phyloP scores from a whole-genome alignment of 92 coral and sea anemone genomes.

The Pocillopora grandis region DNA sequence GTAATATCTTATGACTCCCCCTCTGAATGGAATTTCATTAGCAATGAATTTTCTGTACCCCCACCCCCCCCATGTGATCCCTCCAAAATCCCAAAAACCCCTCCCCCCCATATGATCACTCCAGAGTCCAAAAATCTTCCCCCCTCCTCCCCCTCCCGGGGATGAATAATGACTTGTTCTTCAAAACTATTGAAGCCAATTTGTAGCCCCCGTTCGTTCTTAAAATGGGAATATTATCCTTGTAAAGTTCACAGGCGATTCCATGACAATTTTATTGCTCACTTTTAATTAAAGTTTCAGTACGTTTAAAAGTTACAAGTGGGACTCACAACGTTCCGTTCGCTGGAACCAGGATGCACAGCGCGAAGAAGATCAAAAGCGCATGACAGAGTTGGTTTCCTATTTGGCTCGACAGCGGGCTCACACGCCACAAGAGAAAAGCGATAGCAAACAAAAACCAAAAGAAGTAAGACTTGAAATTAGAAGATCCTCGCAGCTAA shows the following conservation, averaged over 20 bases:
- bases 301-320: conserved; percentile 94
- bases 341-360: conserved; percentile 99
- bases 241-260: background rate
- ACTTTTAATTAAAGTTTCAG: conserved; percentile 61
- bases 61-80: too few relatives aligned
- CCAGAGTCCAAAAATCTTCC: too few relatives aligned
- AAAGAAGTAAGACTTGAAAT: conserved; percentile 69
- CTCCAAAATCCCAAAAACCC: too few relatives aligned
- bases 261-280: background rate
- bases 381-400: conserved; percentile 88
- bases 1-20: too few relatives aligned
- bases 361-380: conserved; percentile 95
- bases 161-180: too few relatives aligned
- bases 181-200: too few relatives aligned
- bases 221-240: background rate
- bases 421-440: conserved; percentile 66
- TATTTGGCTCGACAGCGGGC: conserved; percentile 78
- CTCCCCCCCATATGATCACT: too few relatives aligned
- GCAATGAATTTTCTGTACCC: too few relatives aligned
- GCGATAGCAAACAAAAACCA: conserved; percentile 74
- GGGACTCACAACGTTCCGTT: conserved; percentile 95
- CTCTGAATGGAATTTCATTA: too few relatives aligned
- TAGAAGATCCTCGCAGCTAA: too few relatives aligned
- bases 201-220: background rate
- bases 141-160: too few relatives aligned